Evolutionary conservation across 2,888 invertebrate genomes (phyloP).

Genomic region (Vesta saturnalis): DNA sequence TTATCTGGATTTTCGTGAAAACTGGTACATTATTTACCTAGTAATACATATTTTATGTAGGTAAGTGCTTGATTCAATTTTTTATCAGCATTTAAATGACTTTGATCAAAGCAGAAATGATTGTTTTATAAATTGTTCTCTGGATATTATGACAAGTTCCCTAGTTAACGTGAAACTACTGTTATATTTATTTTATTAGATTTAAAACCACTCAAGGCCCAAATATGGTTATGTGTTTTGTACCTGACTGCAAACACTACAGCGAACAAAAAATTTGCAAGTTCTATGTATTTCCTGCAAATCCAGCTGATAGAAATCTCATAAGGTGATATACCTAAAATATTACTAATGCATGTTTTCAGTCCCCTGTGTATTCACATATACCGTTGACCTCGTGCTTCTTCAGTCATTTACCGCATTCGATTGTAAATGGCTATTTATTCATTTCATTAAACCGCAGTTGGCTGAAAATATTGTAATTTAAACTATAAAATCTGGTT

Average conservation of each 20-base stretch:
- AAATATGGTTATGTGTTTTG: slow-evolving; percentile 10
- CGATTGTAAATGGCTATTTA: background rate
- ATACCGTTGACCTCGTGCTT: background rate
- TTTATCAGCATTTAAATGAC: slow-evolving; percentile 7
- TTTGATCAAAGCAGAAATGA: slow-evolving; percentile 3
- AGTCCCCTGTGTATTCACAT: background rate
- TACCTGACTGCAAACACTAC: slow-evolving; percentile 10
- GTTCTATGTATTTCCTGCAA: slow-evolving; percentile 4
- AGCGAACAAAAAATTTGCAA: slow-evolving; percentile 11
- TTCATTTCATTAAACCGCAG: background rate
- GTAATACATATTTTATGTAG: slow-evolving; percentile 6
- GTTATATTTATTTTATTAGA: slow-evolving; percentile 5
- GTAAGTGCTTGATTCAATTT: slow-evolving; percentile 10
- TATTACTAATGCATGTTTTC: slow-evolving; percentile 4
- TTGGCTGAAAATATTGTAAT: slow-evolving; percentile 7
- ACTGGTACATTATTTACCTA: slow-evolving; percentile 8
- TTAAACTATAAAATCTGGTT: background rate
- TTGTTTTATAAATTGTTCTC: background rate
- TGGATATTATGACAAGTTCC: slow-evolving; percentile 6
- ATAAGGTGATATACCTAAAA: slow-evolving; percentile 10
- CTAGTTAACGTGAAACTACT: slow-evolving; percentile 4
- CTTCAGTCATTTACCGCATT: background rate
- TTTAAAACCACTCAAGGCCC: background rate
- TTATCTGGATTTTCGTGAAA: background rate
- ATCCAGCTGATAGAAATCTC: slow-evolving; percentile 4